Percentiles rank a stretch among this genome's conserved stretches.
Evolutionary conservation across 2,113 vertebrate genomes (phyloP).

Genomic region (Erythrocebus patas): DNA sequence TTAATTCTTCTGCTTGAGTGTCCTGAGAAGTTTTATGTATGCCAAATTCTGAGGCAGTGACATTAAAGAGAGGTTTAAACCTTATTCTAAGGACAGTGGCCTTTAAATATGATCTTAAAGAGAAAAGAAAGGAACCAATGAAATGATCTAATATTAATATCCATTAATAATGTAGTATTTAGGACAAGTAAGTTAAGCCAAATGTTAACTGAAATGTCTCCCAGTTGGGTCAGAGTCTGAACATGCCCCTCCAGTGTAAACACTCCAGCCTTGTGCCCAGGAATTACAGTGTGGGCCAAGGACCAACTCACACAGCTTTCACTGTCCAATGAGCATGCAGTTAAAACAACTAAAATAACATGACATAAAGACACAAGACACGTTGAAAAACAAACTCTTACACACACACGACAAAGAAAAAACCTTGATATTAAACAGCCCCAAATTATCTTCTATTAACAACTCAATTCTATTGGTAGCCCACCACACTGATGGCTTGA

Average conservation of each 20-base stretch:
- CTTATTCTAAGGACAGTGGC: not conserved
- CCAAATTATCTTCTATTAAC: constrained; percentile 37
- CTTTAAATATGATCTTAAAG: constrained; percentile 26
- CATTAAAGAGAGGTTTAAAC: not conserved
- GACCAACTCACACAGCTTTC: not conserved
- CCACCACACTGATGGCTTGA: constrained; percentile 35
- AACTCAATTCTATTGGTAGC: not conserved
- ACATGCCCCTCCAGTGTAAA: constrained; percentile 9
- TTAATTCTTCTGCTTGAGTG: not conserved
- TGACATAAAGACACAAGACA: not conserved
- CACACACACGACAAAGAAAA: not conserved
- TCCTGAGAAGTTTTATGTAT: not conserved
- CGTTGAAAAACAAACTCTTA: not conserved
- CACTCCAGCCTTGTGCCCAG: not conserved
- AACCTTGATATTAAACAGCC: not conserved
- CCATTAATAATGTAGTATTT: constrained; percentile 66
- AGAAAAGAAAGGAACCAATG: constrained; percentile 7
- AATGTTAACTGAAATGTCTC: constrained; percentile 51
- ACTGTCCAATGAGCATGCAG: not conserved
- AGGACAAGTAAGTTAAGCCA: constrained; percentile 68
- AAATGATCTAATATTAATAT: constrained; percentile 50
- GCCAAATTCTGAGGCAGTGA: not conserved
- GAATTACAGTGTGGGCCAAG: not conserved
- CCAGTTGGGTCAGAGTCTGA: constrained; percentile 16
- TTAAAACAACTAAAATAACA: not conserved